Percentiles rank a stretch among this genome's conserved stretches.
These are phyloP conservation scores for Lasioglossum pauxillum DNA, from an alignment of 2,888 invertebrate species.

Conservation along the genomic window DNA sequence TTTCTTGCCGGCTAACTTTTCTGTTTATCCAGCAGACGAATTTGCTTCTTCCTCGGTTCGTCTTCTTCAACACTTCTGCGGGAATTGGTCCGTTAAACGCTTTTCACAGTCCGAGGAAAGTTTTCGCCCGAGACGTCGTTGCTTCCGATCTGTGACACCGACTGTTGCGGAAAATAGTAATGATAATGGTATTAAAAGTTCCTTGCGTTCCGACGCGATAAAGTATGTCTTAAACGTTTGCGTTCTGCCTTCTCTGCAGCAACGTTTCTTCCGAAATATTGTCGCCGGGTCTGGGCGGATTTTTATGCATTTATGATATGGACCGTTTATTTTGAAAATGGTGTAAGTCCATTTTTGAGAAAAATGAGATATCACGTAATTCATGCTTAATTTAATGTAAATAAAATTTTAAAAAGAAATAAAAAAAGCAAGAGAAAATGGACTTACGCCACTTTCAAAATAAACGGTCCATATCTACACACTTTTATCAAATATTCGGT, in stretches of 20 bases:
- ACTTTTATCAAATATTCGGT: too few species aligned
- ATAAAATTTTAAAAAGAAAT: too few species aligned
- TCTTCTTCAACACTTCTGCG: conserved; percentile 3
- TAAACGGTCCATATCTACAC: too few species aligned
- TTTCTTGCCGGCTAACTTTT: conserved; percentile 50
- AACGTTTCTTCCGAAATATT: neutral
- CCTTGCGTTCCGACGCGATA: neutral
- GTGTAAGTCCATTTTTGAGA: too few species aligned
- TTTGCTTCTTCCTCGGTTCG: conserved; percentile 16
- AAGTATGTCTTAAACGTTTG: neutral
- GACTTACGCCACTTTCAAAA: too few species aligned
- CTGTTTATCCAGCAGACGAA: conserved; percentile 42
- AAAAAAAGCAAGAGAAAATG: too few species aligned
- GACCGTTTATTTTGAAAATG: too few species aligned
- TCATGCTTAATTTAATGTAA: too few species aligned
- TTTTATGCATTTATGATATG: too few species aligned
- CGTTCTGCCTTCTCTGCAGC: neutral
- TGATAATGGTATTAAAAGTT: neutral
- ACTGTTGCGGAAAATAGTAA: conserved; percentile 4
- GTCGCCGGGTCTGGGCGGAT: neutral
- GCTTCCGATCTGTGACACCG: neutral
- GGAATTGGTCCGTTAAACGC: neutral
- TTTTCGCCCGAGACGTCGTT: neutral
- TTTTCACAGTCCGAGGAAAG: conserved; percentile 1
- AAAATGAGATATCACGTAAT: too few species aligned